These are phyloP conservation scores for Alentia gelatinosa DNA, from an alignment of 2,888 invertebrate species.

Conservation along the genomic window DNA sequence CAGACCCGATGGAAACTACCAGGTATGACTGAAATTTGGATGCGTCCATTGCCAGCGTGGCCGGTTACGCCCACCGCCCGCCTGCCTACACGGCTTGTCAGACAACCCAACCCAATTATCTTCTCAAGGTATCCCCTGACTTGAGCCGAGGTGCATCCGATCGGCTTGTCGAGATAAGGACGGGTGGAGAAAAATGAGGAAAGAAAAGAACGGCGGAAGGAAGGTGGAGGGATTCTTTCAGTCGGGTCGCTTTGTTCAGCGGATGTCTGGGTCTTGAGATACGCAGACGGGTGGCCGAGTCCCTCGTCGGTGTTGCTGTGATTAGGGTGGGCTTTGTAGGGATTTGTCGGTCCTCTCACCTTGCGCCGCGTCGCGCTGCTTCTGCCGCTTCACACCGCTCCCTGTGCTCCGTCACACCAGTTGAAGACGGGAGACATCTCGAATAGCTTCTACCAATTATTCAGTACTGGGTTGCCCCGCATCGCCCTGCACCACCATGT, in stretches of 20 bases:
- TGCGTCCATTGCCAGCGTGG: neutral
- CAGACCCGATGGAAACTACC: neutral
- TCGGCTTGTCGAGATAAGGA: neutral
- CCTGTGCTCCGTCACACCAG: neutral
- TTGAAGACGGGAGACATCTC: neutral
- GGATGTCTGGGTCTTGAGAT: neutral
- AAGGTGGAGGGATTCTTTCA: neutral
- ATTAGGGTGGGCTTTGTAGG: neutral
- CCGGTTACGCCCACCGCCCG: neutral
- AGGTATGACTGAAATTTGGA: slow-evolving; percentile 17
- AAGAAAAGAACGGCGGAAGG: too few relatives aligned
- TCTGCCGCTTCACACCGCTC: neutral
- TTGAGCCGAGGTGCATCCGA: neutral
- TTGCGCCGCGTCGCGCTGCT: neutral
- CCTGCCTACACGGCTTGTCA: neutral
- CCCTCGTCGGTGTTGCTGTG: neutral
- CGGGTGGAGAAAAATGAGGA: neutral
- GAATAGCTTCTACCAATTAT: too few relatives aligned
- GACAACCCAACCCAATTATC: slow-evolving; percentile 46
- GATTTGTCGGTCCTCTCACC: neutral
- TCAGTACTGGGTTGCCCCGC: too few relatives aligned
- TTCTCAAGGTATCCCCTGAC: neutral
- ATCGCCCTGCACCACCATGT: too few relatives aligned
- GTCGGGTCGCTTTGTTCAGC: neutral
- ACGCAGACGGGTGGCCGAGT: neutral